These are phyloP conservation scores for Limnodromus scolopaceus DNA, from an alignment of 2,797 vertebrate genomes.

Conservation along the genomic window DNA sequence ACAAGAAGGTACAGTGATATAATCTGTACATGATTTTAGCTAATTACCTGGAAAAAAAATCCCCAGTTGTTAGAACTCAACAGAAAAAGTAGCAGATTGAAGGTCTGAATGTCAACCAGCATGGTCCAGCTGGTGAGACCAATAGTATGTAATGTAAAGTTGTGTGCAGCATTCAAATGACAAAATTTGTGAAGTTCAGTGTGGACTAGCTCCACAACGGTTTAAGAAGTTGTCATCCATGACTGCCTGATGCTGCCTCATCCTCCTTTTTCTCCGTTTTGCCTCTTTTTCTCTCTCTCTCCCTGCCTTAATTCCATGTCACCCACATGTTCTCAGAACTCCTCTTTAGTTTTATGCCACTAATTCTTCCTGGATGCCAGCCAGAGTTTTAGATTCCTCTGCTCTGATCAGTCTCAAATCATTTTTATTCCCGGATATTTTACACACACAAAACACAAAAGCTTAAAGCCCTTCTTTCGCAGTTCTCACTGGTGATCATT, in stretches of 20 bases:
- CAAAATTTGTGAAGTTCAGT: background rate
- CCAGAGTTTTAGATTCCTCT: background rate
- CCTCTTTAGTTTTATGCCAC: background rate
- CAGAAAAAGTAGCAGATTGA: background rate
- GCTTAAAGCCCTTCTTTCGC: background rate
- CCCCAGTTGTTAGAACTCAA: background rate
- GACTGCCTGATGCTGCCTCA: background rate
- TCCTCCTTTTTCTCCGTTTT: background rate
- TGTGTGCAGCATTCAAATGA: background rate
- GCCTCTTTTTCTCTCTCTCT: background rate
- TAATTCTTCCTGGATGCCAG: background rate
- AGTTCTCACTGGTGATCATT: background rate
- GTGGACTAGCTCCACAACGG: background rate
- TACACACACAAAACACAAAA: background rate
- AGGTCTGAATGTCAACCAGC: background rate
- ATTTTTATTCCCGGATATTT: background rate
- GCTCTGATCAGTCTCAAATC: background rate
- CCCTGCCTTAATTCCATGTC: background rate
- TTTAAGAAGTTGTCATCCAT: background rate
- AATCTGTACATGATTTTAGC: background rate
- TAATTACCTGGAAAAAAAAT: background rate
- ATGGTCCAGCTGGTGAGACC: background rate
- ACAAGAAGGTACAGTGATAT: background rate
- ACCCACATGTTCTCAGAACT: background rate
- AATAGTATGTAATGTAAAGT: background rate